A percentile compares a stretch with the other conserved stretches of the same genome.
Conservation (phyloP, 2,797 vertebrate genomes). For the Hipposideros larvatus region DNA sequence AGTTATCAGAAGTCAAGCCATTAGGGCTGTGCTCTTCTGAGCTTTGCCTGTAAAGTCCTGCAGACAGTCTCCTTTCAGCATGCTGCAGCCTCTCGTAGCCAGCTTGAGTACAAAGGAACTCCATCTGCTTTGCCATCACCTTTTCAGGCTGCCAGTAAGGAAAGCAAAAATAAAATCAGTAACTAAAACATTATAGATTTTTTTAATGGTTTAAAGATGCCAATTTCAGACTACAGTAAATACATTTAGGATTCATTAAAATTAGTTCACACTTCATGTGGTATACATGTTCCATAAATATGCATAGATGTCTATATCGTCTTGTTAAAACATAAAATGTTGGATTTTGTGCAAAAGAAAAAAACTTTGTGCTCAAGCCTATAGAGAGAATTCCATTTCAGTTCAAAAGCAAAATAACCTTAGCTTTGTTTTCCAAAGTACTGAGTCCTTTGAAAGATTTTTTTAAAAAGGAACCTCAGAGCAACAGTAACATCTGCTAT, state of each 20-base stretch:
- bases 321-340: constrained; percentile 71
- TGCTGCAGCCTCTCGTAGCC: constrained; percentile 94
- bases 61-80: constrained; percentile 93
- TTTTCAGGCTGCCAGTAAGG: constrained; percentile 95
- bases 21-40: constrained; percentile 93
- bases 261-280: constrained; percentile 79
- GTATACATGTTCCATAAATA: constrained; percentile 75
- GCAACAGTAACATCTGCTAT: constrained; percentile 87
- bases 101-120: constrained; percentile 95
- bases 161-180: constrained; percentile 75
- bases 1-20: constrained; percentile 89
- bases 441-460: constrained; percentile 76
- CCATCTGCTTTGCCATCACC: constrained; percentile 96
- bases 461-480: constrained; percentile 82
- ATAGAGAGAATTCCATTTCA: constrained; percentile 38
- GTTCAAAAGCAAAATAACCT: constrained; percentile 71
- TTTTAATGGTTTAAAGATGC: constrained; percentile 85
- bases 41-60: constrained; percentile 92
- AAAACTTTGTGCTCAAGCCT: constrained; percentile 66
- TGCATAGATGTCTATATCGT: constrained; percentile 73
- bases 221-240: constrained; percentile 84
- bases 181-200: constrained; percentile 81
- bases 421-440: constrained; percentile 77
- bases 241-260: constrained; percentile 85
- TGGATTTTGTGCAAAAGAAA: constrained; percentile 63